These are phyloP conservation scores for Mus spretus DNA, from an alignment of 2,797 vertebrate species.

Conservation along the genomic window DNA sequence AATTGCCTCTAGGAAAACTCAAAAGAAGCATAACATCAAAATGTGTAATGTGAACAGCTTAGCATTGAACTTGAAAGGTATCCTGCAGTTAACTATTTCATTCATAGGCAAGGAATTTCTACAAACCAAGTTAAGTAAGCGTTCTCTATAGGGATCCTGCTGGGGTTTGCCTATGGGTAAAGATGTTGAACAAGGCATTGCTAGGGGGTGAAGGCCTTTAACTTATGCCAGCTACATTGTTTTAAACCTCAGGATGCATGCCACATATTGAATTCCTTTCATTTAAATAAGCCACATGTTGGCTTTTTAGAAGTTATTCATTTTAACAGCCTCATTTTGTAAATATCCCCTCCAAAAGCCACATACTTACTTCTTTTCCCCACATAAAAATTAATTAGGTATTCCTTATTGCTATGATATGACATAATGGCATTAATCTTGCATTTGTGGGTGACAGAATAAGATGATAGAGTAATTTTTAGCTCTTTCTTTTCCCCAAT, in stretches of 20 bases:
- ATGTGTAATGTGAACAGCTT: constrained; percentile 86
- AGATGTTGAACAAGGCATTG: constrained; percentile 82
- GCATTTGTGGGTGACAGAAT: constrained; percentile 33
- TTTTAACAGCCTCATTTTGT: constrained; percentile 65
- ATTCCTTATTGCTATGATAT: constrained; percentile 77
- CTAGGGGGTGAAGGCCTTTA: constrained; percentile 81
- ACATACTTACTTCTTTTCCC: constrained; percentile 57
- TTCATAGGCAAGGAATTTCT: constrained; percentile 86
- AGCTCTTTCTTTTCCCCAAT: constrained; percentile 62
- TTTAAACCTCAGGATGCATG: constrained; percentile 87
- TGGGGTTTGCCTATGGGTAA: constrained; percentile 87
- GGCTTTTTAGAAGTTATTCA: constrained; percentile 70
- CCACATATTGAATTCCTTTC: constrained; percentile 67
- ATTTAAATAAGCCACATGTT: constrained; percentile 77
- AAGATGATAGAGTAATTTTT: constrained; percentile 69
- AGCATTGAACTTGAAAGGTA: constrained; percentile 88
- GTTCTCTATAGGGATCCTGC: constrained; percentile 87
- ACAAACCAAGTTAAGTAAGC: constrained; percentile 87
- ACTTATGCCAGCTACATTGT: constrained; percentile 85
- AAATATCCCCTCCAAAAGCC: constrained; percentile 73
- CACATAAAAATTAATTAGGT: constrained; percentile 78
- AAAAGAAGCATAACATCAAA: constrained; percentile 85
- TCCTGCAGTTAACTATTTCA: constrained; percentile 87
- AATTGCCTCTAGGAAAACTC: constrained; percentile 87
- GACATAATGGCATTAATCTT: constrained; percentile 66